phyloP scores from a whole-genome alignment of 2,113 vertebrate species.

The Oncorhynchus tshawytscha region DNA sequence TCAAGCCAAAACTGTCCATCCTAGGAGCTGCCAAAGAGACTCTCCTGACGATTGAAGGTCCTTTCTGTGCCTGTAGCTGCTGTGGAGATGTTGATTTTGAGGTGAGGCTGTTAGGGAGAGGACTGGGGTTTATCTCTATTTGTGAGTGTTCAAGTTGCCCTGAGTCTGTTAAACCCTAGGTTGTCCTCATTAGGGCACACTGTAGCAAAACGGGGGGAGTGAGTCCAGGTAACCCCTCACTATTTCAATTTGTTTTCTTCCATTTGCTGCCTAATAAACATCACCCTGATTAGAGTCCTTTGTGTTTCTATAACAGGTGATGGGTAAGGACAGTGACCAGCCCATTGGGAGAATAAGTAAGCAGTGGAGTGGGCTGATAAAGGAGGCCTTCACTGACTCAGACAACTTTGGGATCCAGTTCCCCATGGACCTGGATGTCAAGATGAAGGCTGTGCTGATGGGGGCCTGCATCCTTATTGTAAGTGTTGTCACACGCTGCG shows the following conservation, averaged over 20 bases:
- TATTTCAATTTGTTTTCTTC: too few species aligned
- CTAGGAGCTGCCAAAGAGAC: slow-evolving; percentile 78
- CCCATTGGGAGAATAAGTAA: slow-evolving; percentile 84
- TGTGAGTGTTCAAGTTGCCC: too few species aligned
- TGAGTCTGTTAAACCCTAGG: too few species aligned
- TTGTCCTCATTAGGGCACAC: too few species aligned
- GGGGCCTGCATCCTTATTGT: slow-evolving; percentile 91
- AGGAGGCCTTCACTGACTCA: slow-evolving; percentile 82
- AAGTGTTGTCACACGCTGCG: slow-evolving; percentile 58
- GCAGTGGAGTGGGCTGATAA: slow-evolving; percentile 85
- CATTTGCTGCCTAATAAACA: background rate
- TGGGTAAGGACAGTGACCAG: slow-evolving; percentile 62
- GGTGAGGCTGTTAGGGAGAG: slow-evolving; percentile 58
- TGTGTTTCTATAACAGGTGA: slow-evolving; percentile 68
- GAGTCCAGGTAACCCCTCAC: too few species aligned
- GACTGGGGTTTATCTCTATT: too few species aligned
- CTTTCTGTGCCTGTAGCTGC: slow-evolving; percentile 85
- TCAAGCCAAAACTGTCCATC: slow-evolving; percentile 82
- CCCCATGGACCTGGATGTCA: slow-evolving; percentile 85
- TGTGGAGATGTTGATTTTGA: slow-evolving; percentile 87
- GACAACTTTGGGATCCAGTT: slow-evolving; percentile 92
- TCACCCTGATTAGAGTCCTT: too few species aligned
- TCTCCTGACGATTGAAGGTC: slow-evolving; percentile 79
- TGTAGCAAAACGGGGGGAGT: too few species aligned
- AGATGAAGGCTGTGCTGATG: slow-evolving; percentile 86